These are phyloP conservation scores for Danio tinwini DNA, from an alignment of 2,797 vertebrate species.

Conservation along the genomic window DNA sequence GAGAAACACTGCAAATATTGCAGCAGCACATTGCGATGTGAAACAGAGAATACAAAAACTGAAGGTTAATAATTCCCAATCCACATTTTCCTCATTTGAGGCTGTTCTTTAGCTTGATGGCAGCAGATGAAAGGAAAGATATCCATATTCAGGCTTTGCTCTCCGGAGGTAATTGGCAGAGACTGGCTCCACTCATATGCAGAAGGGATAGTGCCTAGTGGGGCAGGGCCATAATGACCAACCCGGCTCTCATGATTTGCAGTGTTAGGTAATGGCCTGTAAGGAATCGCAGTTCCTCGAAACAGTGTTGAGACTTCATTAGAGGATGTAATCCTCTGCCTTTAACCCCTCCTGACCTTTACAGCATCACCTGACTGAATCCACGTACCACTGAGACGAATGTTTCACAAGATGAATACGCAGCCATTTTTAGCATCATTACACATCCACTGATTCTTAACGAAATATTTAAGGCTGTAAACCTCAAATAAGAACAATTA, in stretches of 20 bases:
- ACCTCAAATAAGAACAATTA: constrained; percentile 34
- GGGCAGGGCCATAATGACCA: constrained; percentile 37
- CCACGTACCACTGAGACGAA: constrained; percentile 38
- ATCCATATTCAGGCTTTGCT: constrained; percentile 26
- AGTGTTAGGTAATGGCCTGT: constrained; percentile 44
- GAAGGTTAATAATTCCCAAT: constrained; percentile 21
- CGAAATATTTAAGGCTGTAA: constrained; percentile 26
- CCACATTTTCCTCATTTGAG: constrained; percentile 20
- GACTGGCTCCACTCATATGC: constrained; percentile 37
- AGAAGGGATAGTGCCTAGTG: constrained; percentile 31
- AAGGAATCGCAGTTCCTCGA: constrained; percentile 33
- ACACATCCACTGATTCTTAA: constrained; percentile 42
- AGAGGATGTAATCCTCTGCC: constrained; percentile 51
- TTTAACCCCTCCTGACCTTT: constrained; percentile 44
- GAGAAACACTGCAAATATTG: not conserved
- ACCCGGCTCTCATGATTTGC: constrained; percentile 29
- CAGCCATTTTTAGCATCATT: constrained; percentile 43
- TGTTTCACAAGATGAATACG: constrained; percentile 22
- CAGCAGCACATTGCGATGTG: not conserved
- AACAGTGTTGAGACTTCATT: constrained; percentile 48
- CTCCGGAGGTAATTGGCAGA: constrained; percentile 37
- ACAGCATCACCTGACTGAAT: constrained; percentile 44
- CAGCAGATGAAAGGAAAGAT: not conserved
- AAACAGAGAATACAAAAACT: not conserved
- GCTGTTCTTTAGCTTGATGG: not conserved